Conservation (phyloP, 2,113 vertebrate genomes). For the Bubo blakistoni region DNA sequence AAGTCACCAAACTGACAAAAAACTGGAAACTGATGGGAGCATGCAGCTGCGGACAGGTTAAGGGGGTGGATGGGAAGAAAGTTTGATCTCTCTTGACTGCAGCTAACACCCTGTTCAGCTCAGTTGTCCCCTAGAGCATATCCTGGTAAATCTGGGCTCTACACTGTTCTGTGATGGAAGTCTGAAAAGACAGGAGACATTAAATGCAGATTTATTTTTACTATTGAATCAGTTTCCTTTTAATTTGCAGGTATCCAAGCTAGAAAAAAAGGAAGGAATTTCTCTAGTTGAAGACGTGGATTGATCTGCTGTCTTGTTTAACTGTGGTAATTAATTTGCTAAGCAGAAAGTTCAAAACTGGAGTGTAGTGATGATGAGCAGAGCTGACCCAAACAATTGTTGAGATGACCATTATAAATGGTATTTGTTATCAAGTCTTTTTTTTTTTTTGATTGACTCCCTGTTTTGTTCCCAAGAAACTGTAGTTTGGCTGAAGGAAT, state of each 20-base stretch:
- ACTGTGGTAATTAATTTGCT: background rate
- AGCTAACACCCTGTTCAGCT: background rate
- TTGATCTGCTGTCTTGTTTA: constrained; percentile 2
- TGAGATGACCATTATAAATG: background rate
- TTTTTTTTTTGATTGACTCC: background rate
- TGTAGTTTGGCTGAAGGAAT: background rate
- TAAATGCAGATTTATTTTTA: background rate
- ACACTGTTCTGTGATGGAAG: background rate
- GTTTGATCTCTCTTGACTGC: background rate
- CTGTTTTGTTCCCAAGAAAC: background rate
- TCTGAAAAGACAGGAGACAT: background rate
- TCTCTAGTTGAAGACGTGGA: background rate
- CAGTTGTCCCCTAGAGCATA: background rate
- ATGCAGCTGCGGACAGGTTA: background rate
- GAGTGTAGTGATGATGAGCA: background rate
- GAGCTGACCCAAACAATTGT: background rate
- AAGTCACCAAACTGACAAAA: background rate
- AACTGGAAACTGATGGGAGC: background rate
- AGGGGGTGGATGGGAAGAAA: background rate
- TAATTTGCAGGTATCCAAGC: constrained; percentile 55
- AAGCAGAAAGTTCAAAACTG: background rate
- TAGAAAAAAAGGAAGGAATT: constrained; percentile 41
- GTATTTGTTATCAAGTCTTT: background rate
- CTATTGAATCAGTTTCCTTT: background rate
- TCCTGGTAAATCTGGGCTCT: background rate